Evolutionary conservation across 2,888 invertebrate genomes (phyloP).

Genomic region (Brachynemurus nebulosus): DNA sequence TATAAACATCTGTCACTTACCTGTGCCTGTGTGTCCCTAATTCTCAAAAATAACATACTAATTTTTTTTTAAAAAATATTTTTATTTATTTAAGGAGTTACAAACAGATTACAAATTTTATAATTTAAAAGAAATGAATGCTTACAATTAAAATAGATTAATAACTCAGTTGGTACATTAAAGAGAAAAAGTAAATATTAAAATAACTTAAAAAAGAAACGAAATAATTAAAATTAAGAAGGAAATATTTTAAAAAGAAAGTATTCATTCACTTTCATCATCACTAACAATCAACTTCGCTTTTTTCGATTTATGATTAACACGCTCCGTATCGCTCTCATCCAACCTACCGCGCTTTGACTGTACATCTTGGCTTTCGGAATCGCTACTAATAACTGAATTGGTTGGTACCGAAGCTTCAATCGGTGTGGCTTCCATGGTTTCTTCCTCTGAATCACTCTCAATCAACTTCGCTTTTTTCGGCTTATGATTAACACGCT

Average conservation of each 20-base stretch:
- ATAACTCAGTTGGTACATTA: no score
- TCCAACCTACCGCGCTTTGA: constrained; percentile 23
- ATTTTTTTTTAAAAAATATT: no score
- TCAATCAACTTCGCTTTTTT: constrained; percentile 22
- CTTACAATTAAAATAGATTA: no score
- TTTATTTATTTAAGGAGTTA: no score
- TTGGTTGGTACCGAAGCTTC: no score
- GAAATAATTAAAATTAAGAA: background rate
- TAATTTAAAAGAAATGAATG: background rate
- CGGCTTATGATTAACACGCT: constrained; percentile 21
- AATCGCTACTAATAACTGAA: constrained; percentile 2
- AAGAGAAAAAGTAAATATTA: background rate
- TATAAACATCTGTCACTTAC: no score
- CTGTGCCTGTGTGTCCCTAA: no score
- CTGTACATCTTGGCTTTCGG: constrained; percentile 8
- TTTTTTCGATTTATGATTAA: constrained; percentile 19
- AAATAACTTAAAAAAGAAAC: background rate
- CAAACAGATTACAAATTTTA: no score
- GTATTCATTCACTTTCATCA: constrained; percentile 20
- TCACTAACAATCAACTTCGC: constrained; percentile 23
- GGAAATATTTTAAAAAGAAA: background rate
- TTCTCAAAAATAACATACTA: no score
- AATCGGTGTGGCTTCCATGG: no score
- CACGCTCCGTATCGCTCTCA: constrained; percentile 30
- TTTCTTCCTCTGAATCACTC: constrained; percentile 23